Base-by-base conservation (phyloP, 2,113 vertebrate species). In the Daubentonia madagascariensis region DNA sequence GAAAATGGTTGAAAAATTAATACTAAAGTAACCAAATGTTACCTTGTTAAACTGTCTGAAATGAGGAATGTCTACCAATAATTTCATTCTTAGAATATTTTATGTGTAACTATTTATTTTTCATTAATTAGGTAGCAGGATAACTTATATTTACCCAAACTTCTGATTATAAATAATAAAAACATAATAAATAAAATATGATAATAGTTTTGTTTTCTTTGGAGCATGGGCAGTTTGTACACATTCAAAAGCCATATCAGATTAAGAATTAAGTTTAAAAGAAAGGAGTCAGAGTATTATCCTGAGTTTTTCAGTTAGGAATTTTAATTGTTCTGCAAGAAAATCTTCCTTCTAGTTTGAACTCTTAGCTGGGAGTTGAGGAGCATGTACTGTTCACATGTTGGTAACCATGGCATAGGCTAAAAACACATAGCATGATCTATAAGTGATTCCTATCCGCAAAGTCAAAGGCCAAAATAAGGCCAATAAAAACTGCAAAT, bases 51-150 rank as follows among this genome's bases (percentile, higher is more conserved):
- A 30, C 45, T 67, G 14, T n/a, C 37, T 76, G 78, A 91, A 85
- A 81, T 85, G 9, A n/a, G 35, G 17, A 85, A 14, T 83, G 43
- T 18, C 40, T 40, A 61, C 16, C 45, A n/a, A 80, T 81, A 76
- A 70, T 80, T 75, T 91, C 40, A 93, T 89, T 81, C 12, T 45
- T 54, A 91, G 37, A 83, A 68, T 92, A 68, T 87, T 80, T 97
- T 30, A 81, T 65, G 8, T 73, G 84, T 79, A 85, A 30, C 1
- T 63, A 35, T 83, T 83, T 72, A 72, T 78, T 96, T 96, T 4
- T 72, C 88, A 73, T 75, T 96, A 94, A 61, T 75, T 87, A 67
- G 28, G 35, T 85, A 95, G 22, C 20, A 88, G 35, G 23, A 63
- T 94, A 22, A 72, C 54, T 52, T 52, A 72, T 65, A 78, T 92